These are phyloP conservation scores for Volucella inanis DNA, from an alignment of 2,888 invertebrate species.

Conservation along the genomic window DNA sequence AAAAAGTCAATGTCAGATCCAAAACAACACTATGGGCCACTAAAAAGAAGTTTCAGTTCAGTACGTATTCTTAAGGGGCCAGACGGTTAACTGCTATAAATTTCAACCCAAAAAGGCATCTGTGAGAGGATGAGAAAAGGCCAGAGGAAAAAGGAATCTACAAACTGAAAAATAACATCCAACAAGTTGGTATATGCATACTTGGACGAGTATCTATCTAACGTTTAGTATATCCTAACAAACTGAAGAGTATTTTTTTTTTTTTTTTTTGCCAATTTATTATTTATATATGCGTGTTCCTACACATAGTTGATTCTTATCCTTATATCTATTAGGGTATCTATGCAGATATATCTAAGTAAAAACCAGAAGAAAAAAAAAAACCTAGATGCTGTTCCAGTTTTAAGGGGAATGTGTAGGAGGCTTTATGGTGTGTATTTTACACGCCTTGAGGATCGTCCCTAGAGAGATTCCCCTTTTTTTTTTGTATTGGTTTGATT, in stretches of 20 bases:
- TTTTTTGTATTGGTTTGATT: not conserved
- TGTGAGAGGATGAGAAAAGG: constrained; percentile 4
- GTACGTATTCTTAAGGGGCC: constrained; percentile 56
- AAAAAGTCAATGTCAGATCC: constrained; percentile 58
- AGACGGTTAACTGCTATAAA: constrained; percentile 71
- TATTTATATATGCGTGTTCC: constrained; percentile 66
- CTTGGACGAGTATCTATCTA: constrained; percentile 46
- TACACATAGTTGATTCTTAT: constrained; percentile 41
- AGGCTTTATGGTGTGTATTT: constrained; percentile 57
- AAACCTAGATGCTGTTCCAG: constrained; percentile 30
- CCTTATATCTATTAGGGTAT: constrained; percentile 49
- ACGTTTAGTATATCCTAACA: too few species aligned
- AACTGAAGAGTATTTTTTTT: constrained; percentile 31
- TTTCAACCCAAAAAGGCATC: constrained; percentile 41
- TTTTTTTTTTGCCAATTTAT: constrained; percentile 56
- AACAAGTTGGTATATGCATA: constrained; percentile 48
- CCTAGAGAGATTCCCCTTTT: constrained; percentile 33
- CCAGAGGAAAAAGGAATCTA: constrained; percentile 20
- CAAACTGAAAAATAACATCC: constrained; percentile 60
- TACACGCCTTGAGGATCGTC: constrained; percentile 56
- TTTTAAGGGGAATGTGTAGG: constrained; percentile 34
- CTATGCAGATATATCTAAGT: constrained; percentile 44
- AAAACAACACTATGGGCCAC: constrained; percentile 20
- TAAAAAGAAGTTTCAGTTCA: constrained; percentile 35
- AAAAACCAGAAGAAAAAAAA: not conserved